Evolutionary conservation across 2,113 vertebrate species (phyloP).

Genomic region (Charadrius vociferus): DNA sequence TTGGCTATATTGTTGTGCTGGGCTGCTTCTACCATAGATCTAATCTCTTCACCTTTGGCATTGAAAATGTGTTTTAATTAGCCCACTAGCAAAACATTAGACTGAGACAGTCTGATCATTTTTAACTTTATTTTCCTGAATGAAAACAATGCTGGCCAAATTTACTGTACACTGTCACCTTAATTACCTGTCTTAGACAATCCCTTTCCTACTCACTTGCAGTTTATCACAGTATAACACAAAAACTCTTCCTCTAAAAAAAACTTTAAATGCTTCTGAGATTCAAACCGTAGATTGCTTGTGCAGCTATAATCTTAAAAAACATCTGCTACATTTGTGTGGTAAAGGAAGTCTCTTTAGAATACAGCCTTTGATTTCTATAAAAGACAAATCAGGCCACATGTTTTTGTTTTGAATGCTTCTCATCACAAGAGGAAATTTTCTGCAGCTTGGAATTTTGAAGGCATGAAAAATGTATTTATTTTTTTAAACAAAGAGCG

Average conservation of each 20-base stretch:
- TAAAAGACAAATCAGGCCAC: constrained; percentile 81
- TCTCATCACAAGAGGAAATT: constrained; percentile 82
- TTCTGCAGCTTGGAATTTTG: constrained; percentile 79
- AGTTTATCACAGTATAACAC: constrained; percentile 42
- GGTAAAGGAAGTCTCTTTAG: constrained; percentile 74
- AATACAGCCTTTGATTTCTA: constrained; percentile 81
- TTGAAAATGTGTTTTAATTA: constrained; percentile 54
- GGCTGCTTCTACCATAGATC: constrained; percentile 2
- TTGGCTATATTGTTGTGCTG: neutral
- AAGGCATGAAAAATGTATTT: constrained; percentile 75
- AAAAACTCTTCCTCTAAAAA: constrained; percentile 73
- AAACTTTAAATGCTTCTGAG: constrained; percentile 71
- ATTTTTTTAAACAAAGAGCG: constrained; percentile 72
- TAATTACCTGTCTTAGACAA: constrained; percentile 67
- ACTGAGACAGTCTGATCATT: neutral
- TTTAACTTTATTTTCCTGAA: constrained; percentile 62
- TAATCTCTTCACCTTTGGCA: constrained; percentile 45
- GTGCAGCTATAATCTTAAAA: constrained; percentile 76
- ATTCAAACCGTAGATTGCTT: constrained; percentile 68
- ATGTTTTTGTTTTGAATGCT: constrained; percentile 81
- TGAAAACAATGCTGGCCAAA: constrained; percentile 57
- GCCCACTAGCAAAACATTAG: neutral
- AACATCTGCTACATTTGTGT: constrained; percentile 84
- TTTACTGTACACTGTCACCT: constrained; percentile 37
- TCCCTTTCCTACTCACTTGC: constrained; percentile 48